Evolutionary conservation across 2,797 vertebrate species (phyloP), one percentile per base, ranked within the genome.

Genomic region (Ctenopoma kingsleyae): DNA sequence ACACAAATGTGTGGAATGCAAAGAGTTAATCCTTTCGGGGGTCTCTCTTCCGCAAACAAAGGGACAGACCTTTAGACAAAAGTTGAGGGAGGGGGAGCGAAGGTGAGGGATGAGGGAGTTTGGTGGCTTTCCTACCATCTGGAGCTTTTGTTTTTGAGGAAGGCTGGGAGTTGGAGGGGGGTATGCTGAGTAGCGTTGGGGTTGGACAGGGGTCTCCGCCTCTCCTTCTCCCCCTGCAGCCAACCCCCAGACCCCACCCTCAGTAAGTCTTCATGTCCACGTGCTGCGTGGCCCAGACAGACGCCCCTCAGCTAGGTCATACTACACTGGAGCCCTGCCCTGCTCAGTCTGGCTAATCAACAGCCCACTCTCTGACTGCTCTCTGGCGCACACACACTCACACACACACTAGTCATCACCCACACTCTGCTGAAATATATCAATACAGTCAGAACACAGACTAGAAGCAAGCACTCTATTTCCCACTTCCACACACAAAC

Each of bases 11-110:
- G 87, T 88, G 91, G 92, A 93, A 95, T 94, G 93, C 90, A 93
- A 94, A 91, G 94, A 94, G 93, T 95, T 95, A 95, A 94, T 94
- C 94, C 92, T 44, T 93, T 91, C 74, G 83, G 91, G 91, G 88
- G 82, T 91, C 88, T 92, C 92, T 92, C 93, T 93, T 93, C 92
- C 90, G 89, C 92, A 94, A 94, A 94, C 94, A 95, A 95, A 95
- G 90, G 86, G 90, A 93, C 91, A 87, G 91, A 82, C 87, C 92
- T 91, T 67, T 89, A 95, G 93, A 95, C 94, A 95, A 94, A 94
- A 94, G 94, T 92, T 93, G 91, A 77, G 82, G 90, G 85, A 87
- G 87, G 94, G 81, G 82, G 82, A 71, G 74, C 40, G 41, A 76
- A 74, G 89, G 74, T 87, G 84, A 87, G 90, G 86, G 86, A 81